These are phyloP conservation scores for Anguilla japonica DNA, from an alignment of 2,113 vertebrate species.

Conservation along the genomic window DNA sequence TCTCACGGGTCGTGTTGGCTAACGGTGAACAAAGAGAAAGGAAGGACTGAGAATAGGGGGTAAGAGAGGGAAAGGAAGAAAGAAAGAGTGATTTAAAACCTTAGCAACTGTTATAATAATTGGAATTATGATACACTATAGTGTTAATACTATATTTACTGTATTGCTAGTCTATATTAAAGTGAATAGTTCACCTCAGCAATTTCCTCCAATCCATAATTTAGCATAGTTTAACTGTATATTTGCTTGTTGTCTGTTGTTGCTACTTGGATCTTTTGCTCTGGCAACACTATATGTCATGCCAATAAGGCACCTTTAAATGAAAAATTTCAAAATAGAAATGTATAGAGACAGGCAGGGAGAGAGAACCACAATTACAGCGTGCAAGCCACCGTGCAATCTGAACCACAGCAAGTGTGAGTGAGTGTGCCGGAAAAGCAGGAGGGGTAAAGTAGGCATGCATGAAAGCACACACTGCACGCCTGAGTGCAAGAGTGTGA, in stretches of 20 bases:
- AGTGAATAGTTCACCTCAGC: too few relatives aligned
- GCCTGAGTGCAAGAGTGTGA: slow-evolving; percentile 9
- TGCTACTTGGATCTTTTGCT: not conserved
- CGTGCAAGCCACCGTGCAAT: not conserved
- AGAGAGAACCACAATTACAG: not conserved
- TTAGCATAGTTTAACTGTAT: too few relatives aligned
- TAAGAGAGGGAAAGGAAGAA: slow-evolving; percentile 12
- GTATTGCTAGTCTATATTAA: too few relatives aligned
- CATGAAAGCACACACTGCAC: not conserved
- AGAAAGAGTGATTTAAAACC: not conserved
- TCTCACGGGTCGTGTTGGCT: slow-evolving; percentile 56
- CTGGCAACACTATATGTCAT: not conserved
- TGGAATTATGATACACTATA: too few relatives aligned
- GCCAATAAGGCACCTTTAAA: too few relatives aligned
- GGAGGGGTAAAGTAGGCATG: slow-evolving; percentile 47
- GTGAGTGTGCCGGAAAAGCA: not conserved
- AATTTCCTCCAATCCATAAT: too few relatives aligned
- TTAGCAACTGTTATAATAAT: too few relatives aligned
- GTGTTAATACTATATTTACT: too few relatives aligned
- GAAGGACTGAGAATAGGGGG: not conserved
- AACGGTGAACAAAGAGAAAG: slow-evolving; percentile 52
- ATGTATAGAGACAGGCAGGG: not conserved
- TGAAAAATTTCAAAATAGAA: too few relatives aligned
- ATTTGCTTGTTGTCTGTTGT: not conserved
- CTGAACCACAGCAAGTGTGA: not conserved